These are phyloP conservation scores for Cotesia glomerata DNA, from an alignment of 1,140 invertebrate genomes.

Conservation along the genomic window DNA sequence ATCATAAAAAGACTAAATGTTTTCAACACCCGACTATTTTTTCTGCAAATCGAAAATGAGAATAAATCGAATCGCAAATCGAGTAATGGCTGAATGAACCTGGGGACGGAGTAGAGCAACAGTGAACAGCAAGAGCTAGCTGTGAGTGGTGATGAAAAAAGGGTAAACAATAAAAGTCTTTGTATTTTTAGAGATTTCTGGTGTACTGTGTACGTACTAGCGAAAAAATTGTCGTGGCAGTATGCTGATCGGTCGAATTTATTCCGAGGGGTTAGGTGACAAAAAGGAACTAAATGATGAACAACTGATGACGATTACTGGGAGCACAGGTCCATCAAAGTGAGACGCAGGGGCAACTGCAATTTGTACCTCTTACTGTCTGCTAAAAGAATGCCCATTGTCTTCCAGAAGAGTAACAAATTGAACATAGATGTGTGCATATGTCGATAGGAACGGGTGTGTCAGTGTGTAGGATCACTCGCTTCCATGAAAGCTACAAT, in stretches of 20 bases:
- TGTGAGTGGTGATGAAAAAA: background rate
- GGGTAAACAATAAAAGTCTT: constrained; percentile 1
- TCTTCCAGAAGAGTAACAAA: constrained; percentile 63
- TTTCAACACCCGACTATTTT: background rate
- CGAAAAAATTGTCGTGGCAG: background rate
- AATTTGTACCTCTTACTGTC: constrained; percentile 65
- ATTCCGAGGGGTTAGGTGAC: constrained; percentile 19
- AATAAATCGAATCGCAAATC: constrained; percentile 16
- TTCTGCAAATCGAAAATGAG: constrained; percentile 7
- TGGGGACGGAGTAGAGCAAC: constrained; percentile 5
- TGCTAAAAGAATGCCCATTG: constrained; percentile 61
- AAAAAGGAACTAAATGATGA: constrained; percentile 15
- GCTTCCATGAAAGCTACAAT: constrained; percentile 50
- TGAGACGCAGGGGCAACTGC: constrained; percentile 52
- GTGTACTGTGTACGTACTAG: background rate
- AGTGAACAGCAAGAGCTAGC: background rate
- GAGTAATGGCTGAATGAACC: constrained; percentile 23
- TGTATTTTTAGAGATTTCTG: constrained; percentile 9
- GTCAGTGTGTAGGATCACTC: no score
- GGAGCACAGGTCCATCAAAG: constrained; percentile 20
- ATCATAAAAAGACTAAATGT: no score
- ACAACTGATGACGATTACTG: constrained; percentile 1
- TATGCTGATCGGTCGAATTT: background rate
- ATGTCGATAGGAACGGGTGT: no score
- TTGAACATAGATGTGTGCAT: constrained; percentile 42